A percentile compares a stretch with the other conserved stretches of the same genome.
These are phyloP conservation scores for Drosophila hydei DNA, from an alignment of 1,140 invertebrate genomes.

Conservation along the genomic window DNA sequence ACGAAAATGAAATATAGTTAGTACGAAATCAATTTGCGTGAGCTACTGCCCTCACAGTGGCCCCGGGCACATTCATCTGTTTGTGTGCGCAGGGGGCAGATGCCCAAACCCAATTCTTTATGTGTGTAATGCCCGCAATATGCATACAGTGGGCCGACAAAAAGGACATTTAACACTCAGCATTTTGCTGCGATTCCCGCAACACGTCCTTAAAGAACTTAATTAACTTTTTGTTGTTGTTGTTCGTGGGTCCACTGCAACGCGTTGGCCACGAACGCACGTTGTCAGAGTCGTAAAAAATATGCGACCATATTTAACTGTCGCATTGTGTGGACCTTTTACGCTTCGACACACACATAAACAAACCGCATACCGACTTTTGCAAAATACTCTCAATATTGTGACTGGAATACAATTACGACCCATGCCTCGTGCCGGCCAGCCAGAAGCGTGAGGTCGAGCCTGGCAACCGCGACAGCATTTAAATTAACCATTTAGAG, in stretches of 20 bases:
- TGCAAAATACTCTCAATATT: constrained; percentile 68
- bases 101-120: not conserved
- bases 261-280: constrained; percentile 24
- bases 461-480: constrained; percentile 21
- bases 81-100: not conserved
- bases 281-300: constrained; percentile 55
- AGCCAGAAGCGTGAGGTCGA: not conserved
- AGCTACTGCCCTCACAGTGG: constrained; percentile 21
- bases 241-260: not conserved
- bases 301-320: constrained; percentile 74
- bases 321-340: constrained; percentile 72
- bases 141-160: constrained; percentile 34
- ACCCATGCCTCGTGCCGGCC: not conserved
- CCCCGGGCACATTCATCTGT: constrained; percentile 3
- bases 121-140: constrained; percentile 50
- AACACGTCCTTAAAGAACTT: constrained; percentile 62
- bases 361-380: constrained; percentile 64
- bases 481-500: constrained; percentile 52
- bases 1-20: constrained; percentile 67
- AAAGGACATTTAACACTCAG: constrained; percentile 27
- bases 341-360: constrained; percentile 73
- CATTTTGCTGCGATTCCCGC: constrained; percentile 14
- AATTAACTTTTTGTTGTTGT: constrained; percentile 52
- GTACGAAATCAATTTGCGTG: constrained; percentile 71
- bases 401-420: constrained; percentile 56